These are phyloP conservation scores for Syncerus caffer DNA, from an alignment of 2,797 vertebrate species.

Conservation along the genomic window DNA sequence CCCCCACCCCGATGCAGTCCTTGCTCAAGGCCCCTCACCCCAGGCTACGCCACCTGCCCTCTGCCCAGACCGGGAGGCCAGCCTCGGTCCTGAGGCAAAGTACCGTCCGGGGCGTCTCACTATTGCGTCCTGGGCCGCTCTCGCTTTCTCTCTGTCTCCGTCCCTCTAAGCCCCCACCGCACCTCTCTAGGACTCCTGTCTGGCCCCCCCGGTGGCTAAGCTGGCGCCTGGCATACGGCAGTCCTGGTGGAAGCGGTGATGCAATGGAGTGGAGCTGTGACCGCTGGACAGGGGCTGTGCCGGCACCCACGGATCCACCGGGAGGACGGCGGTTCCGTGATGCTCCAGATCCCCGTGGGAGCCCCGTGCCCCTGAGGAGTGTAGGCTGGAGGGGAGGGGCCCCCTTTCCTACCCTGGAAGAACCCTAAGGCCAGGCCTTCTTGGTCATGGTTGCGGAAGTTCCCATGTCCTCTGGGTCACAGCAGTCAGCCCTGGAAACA, in stretches of 20 bases:
- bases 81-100: too few relatives aligned
- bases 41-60: not conserved
- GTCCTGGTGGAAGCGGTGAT: not conserved
- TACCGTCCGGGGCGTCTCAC: accelerated
- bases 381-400: not conserved
- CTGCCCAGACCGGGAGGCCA: not conserved
- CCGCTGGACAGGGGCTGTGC: accelerated
- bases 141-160: not conserved
- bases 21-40: not conserved
- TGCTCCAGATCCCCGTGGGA: accelerated
- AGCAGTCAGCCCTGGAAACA: not conserved
- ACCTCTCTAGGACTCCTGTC: not conserved
- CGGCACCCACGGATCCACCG: accelerated
- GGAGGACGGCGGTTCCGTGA: not conserved
- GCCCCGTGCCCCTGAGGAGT: accelerated
- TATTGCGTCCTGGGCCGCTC: accelerated
- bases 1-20: accelerated
- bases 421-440: not conserved
- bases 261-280: too few relatives aligned
- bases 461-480: not conserved
- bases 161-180: not conserved
- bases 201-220: not conserved
- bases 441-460: not conserved
- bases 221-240: accelerated
- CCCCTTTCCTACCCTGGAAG: not conserved